Evolutionary conservation across 2,888 invertebrate species (phyloP).

Genomic region (Tricholauxania praeusta): DNA sequence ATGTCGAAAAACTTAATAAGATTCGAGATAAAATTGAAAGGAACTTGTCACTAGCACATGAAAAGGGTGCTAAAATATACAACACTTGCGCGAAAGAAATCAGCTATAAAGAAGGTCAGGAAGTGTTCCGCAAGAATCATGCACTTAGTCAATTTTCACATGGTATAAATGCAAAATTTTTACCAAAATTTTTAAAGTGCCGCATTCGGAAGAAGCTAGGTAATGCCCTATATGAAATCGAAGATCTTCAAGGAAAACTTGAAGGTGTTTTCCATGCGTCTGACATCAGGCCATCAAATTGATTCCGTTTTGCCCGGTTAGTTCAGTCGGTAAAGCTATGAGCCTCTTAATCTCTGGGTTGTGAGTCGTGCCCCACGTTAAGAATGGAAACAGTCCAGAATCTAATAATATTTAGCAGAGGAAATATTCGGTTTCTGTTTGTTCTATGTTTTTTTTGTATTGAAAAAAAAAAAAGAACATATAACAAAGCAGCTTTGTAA

Average conservation of each 20-base stretch:
- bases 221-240: neutral
- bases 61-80: neutral
- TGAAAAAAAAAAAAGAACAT: too few species aligned
- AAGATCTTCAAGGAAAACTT: neutral
- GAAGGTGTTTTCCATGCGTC: neutral
- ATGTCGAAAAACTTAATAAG: neutral
- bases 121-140: neutral
- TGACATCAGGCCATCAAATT: neutral
- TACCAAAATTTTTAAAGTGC: too few species aligned
- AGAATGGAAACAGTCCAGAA: too few species aligned
- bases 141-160: neutral
- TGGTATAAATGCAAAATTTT: too few species aligned
- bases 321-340: too few species aligned
- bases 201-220: neutral
- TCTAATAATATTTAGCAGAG: too few species aligned
- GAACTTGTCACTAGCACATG: neutral
- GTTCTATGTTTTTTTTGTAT: too few species aligned
- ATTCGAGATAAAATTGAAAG: conserved; percentile 3
- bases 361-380: too few species aligned
- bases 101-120: neutral
- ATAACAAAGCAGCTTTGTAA: too few species aligned
- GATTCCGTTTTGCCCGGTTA: too few species aligned
- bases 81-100: neutral
- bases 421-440: too few species aligned
- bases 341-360: too few species aligned